Evolutionary conservation across 2,797 vertebrate species (phyloP), one percentile per base, ranked within the genome.

Genomic region (Acridotheres tristis): DNA sequence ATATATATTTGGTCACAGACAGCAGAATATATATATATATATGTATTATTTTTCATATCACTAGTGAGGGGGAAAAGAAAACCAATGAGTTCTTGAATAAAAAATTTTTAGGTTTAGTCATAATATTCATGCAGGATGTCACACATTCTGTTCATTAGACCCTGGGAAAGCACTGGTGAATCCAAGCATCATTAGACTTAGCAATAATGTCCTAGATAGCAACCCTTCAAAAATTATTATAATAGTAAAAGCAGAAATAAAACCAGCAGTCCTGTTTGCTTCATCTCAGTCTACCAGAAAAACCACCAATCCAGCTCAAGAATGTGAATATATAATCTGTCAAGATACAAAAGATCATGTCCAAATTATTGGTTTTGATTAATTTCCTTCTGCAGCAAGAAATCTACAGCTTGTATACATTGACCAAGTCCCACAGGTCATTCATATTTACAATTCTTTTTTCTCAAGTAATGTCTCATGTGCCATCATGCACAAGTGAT

Each of bases 401-500:
- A 61, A 84, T 53, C 36, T 90, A 53, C 80, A 79, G 79, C 65
- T 90, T 87, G 68, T 77, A 42, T 72, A 80, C 61, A 51, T 11
- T 92, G 81, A 32, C 68, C 84, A 90, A 58, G 54, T 85, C 69
- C 65, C 79, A 73, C 59, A 86, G 90, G 88, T 90, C 77, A 80
- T 63, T 83, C 65, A 36, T 71, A 91, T 85, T 78, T 85, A 85
- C 79, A 80, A 10, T 92, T 88, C 38, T 57, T 89, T 73, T 91
- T 85, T 57, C 89, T 61, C 82, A 75, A 71, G 68, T 36, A 77
- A 74, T 45, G 50, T 38, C 55, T 83, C 78, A 32, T 1, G 2
- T 88, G 9, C 58, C 38, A 18, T 89, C 65, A 19, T 7, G 29
- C 61, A 25, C 72, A 53, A 85, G 87, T 89, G 85, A 94, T 80